These are phyloP conservation scores for Guaruba guarouba DNA, from an alignment of 2,113 vertebrate species.

Conservation along the genomic window DNA sequence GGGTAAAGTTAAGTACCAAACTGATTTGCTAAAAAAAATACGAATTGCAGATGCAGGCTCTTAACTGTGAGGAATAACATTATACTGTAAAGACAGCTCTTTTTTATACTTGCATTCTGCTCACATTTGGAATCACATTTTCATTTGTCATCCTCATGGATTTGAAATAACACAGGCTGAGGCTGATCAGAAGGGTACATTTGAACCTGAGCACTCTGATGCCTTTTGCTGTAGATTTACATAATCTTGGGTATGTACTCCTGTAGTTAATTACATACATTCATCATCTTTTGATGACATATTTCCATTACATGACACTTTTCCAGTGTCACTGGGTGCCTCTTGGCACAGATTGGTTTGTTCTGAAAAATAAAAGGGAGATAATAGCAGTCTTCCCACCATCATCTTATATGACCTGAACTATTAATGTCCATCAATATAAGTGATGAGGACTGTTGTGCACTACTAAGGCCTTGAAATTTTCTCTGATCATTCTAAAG, in stretches of 20 bases:
- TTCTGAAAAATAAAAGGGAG: conserved; percentile 16
- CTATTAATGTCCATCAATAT: neutral
- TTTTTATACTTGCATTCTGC: neutral
- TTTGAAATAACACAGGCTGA: neutral
- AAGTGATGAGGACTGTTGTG: neutral
- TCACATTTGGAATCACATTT: neutral
- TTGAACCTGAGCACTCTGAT: neutral
- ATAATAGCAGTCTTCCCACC: neutral
- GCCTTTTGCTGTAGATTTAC: conserved; percentile 1
- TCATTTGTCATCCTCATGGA: neutral
- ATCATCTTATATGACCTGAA: neutral
- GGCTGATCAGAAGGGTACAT: neutral
- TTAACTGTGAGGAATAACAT: neutral
- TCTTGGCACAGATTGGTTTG: neutral
- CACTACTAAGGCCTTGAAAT: neutral
- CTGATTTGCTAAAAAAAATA: neutral
- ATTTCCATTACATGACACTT: conserved; percentile 17
- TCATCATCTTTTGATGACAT: conserved; percentile 19
- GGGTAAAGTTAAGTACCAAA: neutral
- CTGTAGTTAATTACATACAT: conserved; percentile 35
- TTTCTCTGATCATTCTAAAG: neutral
- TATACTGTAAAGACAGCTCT: neutral
- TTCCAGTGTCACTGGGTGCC: neutral
- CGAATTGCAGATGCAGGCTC: neutral
- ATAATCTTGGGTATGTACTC: neutral